Evolutionary conservation across 2,113 vertebrate genomes (phyloP), one percentile per base, ranked within the genome.

Genomic region (Pachyramphus minor): DNA sequence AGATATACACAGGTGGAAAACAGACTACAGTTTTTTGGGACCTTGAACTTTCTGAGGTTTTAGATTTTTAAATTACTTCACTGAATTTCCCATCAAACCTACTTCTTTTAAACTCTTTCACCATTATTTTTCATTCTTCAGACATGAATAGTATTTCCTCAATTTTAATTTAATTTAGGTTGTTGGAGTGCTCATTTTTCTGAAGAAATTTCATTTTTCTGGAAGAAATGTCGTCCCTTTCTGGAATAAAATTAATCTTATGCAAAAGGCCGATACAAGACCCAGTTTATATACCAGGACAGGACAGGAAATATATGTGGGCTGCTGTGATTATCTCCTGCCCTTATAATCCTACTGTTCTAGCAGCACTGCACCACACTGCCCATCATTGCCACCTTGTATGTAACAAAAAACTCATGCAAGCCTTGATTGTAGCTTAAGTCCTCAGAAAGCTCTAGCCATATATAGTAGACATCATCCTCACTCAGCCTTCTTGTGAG

Each of bases 401-500:
- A 72, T 20, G 20, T 7, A 27, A 66, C 13, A 22, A 83, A 74
- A 92, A 24, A 8, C 5, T 52, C 14, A 24, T 25, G 7, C 53
- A 35, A 85, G 12, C 9, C 52, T 85, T 68, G 11, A 62, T 78
- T 91, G 45, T 45, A 62, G 17, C 12, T 84, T 84, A 78, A 35
- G 9, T 39, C 28, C 18, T 49, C 47, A 41, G 41, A 62, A 31
- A 77, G 22, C 8, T 78, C 37, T 44, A 45, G 14, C 14, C 31
- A 8, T 37, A 66, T 17, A 6, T 5, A 33, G 44, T 33, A 80
- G 49, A 33, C 2, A 24, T 15, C 58, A 3, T 27, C 49, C 49
- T 27, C 49, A 50, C 25, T 9, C 45, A 44, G 0, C 0, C 11
- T 44, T 24, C 17, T 74, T 0, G 0, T 22, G 59, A 84, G 17